phyloP scores from a whole-genome alignment of 2,888 invertebrate species.

The Pimpla rufipes region DNA sequence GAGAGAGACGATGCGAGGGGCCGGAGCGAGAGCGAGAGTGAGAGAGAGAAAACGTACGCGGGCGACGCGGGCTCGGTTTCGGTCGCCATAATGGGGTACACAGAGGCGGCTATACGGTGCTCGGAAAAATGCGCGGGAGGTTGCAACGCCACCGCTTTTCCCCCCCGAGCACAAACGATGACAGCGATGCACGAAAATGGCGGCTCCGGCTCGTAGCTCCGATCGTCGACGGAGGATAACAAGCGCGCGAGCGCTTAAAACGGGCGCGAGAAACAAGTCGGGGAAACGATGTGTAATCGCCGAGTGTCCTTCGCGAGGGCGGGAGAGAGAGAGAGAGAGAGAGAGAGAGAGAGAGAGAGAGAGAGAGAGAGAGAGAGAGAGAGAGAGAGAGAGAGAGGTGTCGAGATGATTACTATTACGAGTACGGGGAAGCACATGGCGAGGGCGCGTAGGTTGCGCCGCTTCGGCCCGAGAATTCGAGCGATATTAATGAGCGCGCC shows the following conservation, averaged over 20 bases:
- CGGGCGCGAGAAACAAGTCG: conserved; percentile 15
- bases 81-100: conserved; percentile 52
- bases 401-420: conserved; percentile 45
- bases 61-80: conserved; percentile 44
- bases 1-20: conserved; percentile 39
- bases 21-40: conserved; percentile 44
- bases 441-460: conserved; percentile 2
- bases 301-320: neutral
- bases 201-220: conserved; percentile 64
- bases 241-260: neutral
- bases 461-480: conserved; percentile 40
- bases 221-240: conserved; percentile 47
- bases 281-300: neutral
- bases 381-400: conserved; percentile 42
- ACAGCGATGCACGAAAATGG: conserved; percentile 76
- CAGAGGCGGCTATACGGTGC: conserved; percentile 52
- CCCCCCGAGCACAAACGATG: conserved; percentile 66
- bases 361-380: conserved; percentile 12
- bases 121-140: conserved; percentile 83
- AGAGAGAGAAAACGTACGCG: conserved; percentile 43
- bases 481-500: conserved; percentile 61
- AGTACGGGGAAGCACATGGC: conserved; percentile 54
- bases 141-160: conserved; percentile 70
- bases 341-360: too few species aligned
- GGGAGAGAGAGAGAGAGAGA: conserved; percentile 32